These are phyloP conservation scores for Cheilosia urbana DNA, from an alignment of 2,888 invertebrate genomes.

Conservation along the genomic window DNA sequence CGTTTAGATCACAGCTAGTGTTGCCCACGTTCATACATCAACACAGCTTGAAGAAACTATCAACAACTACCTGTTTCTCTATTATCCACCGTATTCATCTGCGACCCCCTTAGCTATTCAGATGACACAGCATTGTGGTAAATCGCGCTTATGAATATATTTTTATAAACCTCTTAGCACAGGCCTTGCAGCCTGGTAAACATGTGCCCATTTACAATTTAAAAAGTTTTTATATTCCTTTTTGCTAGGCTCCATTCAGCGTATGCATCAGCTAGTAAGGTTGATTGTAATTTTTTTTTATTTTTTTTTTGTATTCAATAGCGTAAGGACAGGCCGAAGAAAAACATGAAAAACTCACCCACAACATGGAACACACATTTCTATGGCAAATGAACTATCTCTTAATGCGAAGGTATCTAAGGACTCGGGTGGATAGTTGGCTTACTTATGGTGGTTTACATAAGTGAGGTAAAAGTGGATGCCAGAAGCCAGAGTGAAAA, in stretches of 20 bases:
- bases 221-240: conserved; percentile 67
- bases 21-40: conserved; percentile 1
- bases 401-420: conserved; percentile 2
- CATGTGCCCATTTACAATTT: conserved; percentile 70
- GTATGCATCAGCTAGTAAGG: conserved; percentile 21
- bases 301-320: conserved; percentile 8
- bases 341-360: not conserved
- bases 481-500: not conserved
- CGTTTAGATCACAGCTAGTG: not conserved
- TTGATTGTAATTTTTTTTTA: conserved; percentile 1
- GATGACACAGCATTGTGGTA: conserved; percentile 46
- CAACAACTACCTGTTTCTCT: conserved; percentile 61
- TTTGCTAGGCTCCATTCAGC: conserved; percentile 43
- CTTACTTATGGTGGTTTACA: not conserved
- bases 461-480: not conserved
- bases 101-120: conserved; percentile 32
- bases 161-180: conserved; percentile 43
- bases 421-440: conserved; percentile 15
- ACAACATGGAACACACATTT: not conserved
- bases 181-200: conserved; percentile 54
- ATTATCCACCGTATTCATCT: conserved; percentile 19
- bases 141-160: conserved; percentile 17
- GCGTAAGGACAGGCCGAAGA: not conserved
- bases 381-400: conserved; percentile 33
- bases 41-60: conserved; percentile 24